Evolutionary conservation across 2,888 invertebrate species (phyloP).

Genomic region (Schizotus pectinicornis): DNA sequence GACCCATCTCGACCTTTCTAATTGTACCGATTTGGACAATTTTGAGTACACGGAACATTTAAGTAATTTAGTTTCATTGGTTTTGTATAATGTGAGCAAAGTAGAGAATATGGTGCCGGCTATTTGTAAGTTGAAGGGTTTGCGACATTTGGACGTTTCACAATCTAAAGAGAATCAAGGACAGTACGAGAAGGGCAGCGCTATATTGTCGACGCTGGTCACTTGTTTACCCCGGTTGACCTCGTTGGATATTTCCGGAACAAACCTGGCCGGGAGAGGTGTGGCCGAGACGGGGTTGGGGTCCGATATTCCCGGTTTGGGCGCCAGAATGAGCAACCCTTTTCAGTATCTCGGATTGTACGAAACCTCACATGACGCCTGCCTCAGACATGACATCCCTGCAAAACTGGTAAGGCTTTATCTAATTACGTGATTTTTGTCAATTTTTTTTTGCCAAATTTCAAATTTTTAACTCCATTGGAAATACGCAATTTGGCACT

Average conservation of each 20-base stretch:
- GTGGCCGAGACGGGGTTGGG: conserved; percentile 65
- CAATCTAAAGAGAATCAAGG: conserved; percentile 73
- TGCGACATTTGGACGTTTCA: conserved; percentile 84
- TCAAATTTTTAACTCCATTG: too few relatives aligned
- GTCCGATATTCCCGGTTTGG: conserved; percentile 82
- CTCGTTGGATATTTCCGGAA: conserved; percentile 93
- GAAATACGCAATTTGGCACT: too few relatives aligned
- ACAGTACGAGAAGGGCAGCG: conserved; percentile 77
- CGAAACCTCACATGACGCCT: conserved; percentile 88
- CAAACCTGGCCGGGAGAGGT: conserved; percentile 90
- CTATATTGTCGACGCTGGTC: conserved; percentile 73
- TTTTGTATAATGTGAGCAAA: conserved; percentile 81
- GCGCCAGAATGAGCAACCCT: conserved; percentile 74
- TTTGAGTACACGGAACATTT: conserved; percentile 72
- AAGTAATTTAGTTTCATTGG: conserved; percentile 73
- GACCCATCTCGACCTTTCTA: conserved; percentile 75
- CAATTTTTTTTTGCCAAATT: too few relatives aligned
- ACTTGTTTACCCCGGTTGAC: conserved; percentile 74
- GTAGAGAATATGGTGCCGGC: conserved; percentile 68
- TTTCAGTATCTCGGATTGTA: conserved; percentile 92
- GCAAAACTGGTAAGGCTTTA: conserved; percentile 74
- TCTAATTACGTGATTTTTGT: conserved; percentile 1
- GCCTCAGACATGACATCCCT: conserved; percentile 89
- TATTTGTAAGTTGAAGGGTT: conserved; percentile 64
- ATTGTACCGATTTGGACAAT: conserved; percentile 67